A percentile compares a stretch with the other conserved stretches of the same genome.
phyloP scores from a whole-genome alignment of 1,140 invertebrate species.

The Asbolus verrucosus region DNA sequence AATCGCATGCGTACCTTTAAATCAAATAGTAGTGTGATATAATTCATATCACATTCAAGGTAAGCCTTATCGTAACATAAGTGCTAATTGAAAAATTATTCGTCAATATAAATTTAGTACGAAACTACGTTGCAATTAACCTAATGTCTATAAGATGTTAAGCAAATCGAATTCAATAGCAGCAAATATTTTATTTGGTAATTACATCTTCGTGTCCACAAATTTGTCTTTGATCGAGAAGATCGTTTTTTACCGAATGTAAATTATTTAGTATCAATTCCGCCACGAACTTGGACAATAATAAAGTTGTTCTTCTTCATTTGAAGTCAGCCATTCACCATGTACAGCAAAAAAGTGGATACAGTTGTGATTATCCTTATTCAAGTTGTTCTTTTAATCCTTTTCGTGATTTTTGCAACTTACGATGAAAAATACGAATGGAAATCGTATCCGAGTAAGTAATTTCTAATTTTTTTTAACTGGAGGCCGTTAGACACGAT shows the following conservation, averaged over 20 bases:
- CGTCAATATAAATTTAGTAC: neutral
- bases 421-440: slow-evolving; percentile 17
- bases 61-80: neutral
- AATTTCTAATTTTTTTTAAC: too few species aligned
- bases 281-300: slow-evolving; percentile 3
- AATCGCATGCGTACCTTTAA: too few species aligned
- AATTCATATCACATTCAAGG: neutral
- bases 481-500: too few species aligned
- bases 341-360: slow-evolving; percentile 1
- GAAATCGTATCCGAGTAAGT: slow-evolving; percentile 29
- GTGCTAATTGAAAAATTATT: slow-evolving; percentile 1
- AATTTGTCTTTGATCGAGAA: slow-evolving; percentile 27
- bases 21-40: neutral
- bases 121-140: neutral
- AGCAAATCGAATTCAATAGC: neutral
- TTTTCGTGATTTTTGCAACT: slow-evolving; percentile 15
- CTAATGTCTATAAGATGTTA: neutral
- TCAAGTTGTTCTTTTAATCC: slow-evolving; percentile 17
- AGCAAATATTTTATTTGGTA: slow-evolving; percentile 31
- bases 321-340: slow-evolving; percentile 3
- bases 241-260: neutral
- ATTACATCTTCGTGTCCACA: slow-evolving; percentile 17
- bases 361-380: neutral
- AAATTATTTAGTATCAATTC: slow-evolving; percentile 20
- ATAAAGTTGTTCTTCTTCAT: slow-evolving; percentile 28